Base-by-base conservation (phyloP, 2,888 invertebrate genomes). In the Apotomis turbidana region DNA sequence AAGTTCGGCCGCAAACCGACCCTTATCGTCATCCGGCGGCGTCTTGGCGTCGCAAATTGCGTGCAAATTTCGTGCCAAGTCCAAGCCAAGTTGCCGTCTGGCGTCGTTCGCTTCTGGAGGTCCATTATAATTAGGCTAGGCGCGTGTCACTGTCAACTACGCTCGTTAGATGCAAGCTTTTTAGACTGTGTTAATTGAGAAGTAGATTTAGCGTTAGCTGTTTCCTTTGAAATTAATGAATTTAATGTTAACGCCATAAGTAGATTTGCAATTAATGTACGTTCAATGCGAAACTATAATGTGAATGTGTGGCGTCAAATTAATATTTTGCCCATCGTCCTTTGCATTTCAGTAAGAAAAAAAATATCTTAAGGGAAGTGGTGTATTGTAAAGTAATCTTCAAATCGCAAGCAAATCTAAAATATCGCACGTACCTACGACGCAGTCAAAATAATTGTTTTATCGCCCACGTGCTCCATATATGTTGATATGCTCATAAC, bases 1-100 rank as follows among this genome's bases (percentile, higher is more conserved):
- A 85, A 86, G 79, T 85, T 83, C 78, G 60, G 66, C 81, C 78
- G 70, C 71, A 81, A 80, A 79, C 79, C 76, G 70, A 76, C 78
- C 80, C 80, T 81, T 83, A 80, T 78, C 78, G 74, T 9, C 72
- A 74, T 76, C 76, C 76, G 77, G 73, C 73, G 76, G 71, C 73
- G 75, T 71, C 77, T 78, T 77, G 76, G 75, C 76, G 77, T 75
- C 77, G 75, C 79, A 79, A 81, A 81, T 80, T 79, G 79, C 76
- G 73, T 76, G 80, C 75, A 75, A 76, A 58, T 78, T 78, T 76
- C 78, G 78, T 78, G 68, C 74, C 71, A 74, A 70, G 63, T 70
- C 41, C 41, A 6, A 41, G 41, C 41, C 41, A 41, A 41, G 41
- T 41, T 57, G 66, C 71, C 60, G 60, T 71, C 66, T 61, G 66